These are phyloP conservation scores for Diogma glabrata DNA, from an alignment of 2,888 invertebrate genomes.

Conservation along the genomic window DNA sequence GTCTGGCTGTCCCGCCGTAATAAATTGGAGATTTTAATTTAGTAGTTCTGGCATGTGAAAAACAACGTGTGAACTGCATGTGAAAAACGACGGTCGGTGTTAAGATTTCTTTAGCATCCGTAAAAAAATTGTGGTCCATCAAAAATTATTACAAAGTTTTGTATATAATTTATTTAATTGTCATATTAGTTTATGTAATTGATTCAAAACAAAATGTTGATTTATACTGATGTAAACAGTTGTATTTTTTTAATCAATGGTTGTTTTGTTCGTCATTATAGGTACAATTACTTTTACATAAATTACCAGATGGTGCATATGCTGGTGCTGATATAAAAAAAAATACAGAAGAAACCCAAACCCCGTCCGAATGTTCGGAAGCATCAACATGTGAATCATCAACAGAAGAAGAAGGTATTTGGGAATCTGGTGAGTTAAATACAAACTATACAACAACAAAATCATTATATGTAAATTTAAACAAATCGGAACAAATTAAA, in stretches of 20 bases:
- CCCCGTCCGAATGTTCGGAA: constrained; percentile 18
- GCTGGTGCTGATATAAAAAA: constrained; percentile 15
- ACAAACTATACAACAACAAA: constrained; percentile 1
- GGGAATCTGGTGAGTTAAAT: constrained; percentile 37
- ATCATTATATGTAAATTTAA: constrained; percentile 2
- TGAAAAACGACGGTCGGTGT: too few species aligned
- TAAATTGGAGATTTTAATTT: too few species aligned
- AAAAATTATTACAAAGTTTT: too few species aligned
- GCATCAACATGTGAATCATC: constrained; percentile 25
- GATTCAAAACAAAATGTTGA: too few species aligned
- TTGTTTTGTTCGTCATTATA: constrained; percentile 18
- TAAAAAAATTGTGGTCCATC: too few species aligned
- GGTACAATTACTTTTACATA: constrained; percentile 25
- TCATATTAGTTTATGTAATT: too few species aligned
- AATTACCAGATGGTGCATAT: constrained; percentile 17
- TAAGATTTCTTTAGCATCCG: too few species aligned
- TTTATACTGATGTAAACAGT: too few species aligned
- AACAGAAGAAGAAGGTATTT: constrained; percentile 31
- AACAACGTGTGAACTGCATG: too few species aligned
- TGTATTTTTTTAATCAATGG: not conserved
- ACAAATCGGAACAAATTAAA: not conserved
- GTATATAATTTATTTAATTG: too few species aligned
- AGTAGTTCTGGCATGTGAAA: too few species aligned
- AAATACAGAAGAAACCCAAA: constrained; percentile 14
- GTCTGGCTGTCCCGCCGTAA: too few species aligned